Evolutionary conservation across 2,113 vertebrate species (phyloP).

Genomic region (Choloepus hoffmanni): DNA sequence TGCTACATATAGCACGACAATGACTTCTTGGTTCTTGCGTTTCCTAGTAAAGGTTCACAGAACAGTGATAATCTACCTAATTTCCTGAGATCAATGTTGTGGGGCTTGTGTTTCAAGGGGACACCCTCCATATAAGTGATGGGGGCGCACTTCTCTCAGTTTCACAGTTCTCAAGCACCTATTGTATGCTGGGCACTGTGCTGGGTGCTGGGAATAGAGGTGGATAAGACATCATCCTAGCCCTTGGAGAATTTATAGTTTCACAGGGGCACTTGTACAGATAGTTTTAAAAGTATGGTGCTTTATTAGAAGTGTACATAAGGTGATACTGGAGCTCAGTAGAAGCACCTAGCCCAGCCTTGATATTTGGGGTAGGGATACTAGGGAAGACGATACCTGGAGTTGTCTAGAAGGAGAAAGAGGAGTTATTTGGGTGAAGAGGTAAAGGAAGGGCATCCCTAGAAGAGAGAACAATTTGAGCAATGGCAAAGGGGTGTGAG

Average conservation of each 20-base stretch:
- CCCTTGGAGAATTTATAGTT: slow-evolving; percentile 6
- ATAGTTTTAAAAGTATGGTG: neutral
- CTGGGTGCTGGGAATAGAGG: neutral
- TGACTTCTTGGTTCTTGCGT: neutral
- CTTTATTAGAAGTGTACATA: neutral
- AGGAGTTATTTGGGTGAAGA: neutral
- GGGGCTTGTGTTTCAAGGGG: slow-evolving; percentile 19
- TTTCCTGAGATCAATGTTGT: slow-evolving; percentile 18
- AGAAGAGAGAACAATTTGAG: neutral
- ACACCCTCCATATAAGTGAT: neutral
- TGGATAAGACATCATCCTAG: neutral
- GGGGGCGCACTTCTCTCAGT: neutral
- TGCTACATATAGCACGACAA: neutral
- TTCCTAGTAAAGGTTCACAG: slow-evolving; percentile 27
- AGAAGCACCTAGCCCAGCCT: neutral
- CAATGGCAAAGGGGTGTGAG: neutral
- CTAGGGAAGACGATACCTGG: neutral
- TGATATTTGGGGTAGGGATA: neutral
- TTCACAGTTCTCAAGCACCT: slow-evolving; percentile 34
- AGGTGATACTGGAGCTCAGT: neutral
- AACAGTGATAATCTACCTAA: slow-evolving; percentile 1
- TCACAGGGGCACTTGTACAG: neutral
- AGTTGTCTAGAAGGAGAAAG: neutral
- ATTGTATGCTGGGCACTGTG: neutral
- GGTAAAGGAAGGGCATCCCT: neutral